A percentile compares a stretch with the other conserved stretches of the same genome.
Conservation (phyloP, 2,113 vertebrate species). For the Cromileptes altivelis region DNA sequence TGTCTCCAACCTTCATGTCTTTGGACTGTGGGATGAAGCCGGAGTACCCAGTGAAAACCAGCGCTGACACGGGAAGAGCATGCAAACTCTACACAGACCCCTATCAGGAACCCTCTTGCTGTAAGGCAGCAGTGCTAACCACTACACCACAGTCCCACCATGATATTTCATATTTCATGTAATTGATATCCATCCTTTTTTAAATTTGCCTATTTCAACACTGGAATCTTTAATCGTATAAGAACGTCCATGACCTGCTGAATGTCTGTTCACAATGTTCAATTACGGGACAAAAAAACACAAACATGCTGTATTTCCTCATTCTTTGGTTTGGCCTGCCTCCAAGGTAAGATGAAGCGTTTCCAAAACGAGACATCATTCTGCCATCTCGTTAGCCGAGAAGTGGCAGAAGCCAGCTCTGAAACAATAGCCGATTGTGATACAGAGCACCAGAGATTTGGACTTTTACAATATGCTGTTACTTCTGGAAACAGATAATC, state of each 20-base stretch:
- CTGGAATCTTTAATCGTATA: not conserved
- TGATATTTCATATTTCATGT: not conserved
- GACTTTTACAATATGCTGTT: not conserved
- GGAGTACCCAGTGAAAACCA: too few relatives aligned
- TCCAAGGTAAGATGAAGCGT: not conserved
- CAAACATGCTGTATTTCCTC: not conserved
- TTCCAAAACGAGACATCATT: slow-evolving; percentile 17
- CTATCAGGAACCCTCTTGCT: too few relatives aligned
- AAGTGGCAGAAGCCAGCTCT: slow-evolving; percentile 7
- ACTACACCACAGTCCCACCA: too few relatives aligned
- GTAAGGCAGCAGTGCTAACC: too few relatives aligned
- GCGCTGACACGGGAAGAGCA: too few relatives aligned
- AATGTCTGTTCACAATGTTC: not conserved
- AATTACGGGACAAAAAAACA: not conserved
- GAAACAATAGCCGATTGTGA: slow-evolving; percentile 14
- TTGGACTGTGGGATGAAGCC: too few relatives aligned
- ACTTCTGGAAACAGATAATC: slow-evolving; percentile 2
- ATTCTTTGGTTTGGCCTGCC: slow-evolving; percentile 8
- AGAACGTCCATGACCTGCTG: not conserved
- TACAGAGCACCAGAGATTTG: not conserved
- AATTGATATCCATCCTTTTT: not conserved
- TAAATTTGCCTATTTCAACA: too few relatives aligned
- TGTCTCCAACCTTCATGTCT: too few relatives aligned
- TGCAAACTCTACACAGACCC: too few relatives aligned
- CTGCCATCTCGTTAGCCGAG: not conserved